These are phyloP conservation scores for Anastrepha obliqua DNA, from an alignment of 1,140 invertebrate species.

Conservation along the genomic window DNA sequence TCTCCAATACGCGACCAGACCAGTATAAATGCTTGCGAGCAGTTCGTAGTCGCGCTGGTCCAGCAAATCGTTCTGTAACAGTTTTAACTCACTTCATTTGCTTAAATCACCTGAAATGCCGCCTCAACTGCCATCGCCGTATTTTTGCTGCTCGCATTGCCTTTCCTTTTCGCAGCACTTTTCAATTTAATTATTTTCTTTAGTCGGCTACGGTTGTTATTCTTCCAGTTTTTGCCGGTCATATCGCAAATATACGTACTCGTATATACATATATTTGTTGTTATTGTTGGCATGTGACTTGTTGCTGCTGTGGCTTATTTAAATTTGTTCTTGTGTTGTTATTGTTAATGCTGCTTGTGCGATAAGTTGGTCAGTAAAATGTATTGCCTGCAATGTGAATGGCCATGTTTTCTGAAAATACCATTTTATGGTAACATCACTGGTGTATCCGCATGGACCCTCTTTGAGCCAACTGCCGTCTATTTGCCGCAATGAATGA, in stretches of 20 bases:
- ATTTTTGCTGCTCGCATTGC: background rate
- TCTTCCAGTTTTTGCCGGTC: background rate
- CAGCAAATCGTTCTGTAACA: slow-evolving; percentile 41
- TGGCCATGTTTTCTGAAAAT: slow-evolving; percentile 53
- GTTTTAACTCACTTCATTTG: slow-evolving; percentile 53
- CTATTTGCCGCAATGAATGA: slow-evolving; percentile 49
- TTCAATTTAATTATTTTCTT: slow-evolving; percentile 70
- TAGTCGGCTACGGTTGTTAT: slow-evolving; percentile 46
- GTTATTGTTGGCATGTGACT: slow-evolving; percentile 22
- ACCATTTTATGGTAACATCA: slow-evolving; percentile 48
- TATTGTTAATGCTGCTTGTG: background rate
- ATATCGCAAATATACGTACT: slow-evolving; percentile 31
- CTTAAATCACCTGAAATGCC: slow-evolving; percentile 45
- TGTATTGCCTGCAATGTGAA: slow-evolving; percentile 52
- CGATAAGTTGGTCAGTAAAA: slow-evolving; percentile 42
- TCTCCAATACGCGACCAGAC: background rate
- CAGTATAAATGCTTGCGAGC: background rate
- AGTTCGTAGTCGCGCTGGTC: background rate
- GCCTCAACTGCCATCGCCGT: slow-evolving; percentile 4
- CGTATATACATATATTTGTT: background rate
- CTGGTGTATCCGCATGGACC: background rate
- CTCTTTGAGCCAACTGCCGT: slow-evolving; percentile 6
- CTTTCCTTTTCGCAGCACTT: slow-evolving; percentile 55
- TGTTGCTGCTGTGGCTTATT: background rate
- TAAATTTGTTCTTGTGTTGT: background rate